Conservation (phyloP, 2,888 invertebrate species). For the Pristionchus entomophagus region DNA sequence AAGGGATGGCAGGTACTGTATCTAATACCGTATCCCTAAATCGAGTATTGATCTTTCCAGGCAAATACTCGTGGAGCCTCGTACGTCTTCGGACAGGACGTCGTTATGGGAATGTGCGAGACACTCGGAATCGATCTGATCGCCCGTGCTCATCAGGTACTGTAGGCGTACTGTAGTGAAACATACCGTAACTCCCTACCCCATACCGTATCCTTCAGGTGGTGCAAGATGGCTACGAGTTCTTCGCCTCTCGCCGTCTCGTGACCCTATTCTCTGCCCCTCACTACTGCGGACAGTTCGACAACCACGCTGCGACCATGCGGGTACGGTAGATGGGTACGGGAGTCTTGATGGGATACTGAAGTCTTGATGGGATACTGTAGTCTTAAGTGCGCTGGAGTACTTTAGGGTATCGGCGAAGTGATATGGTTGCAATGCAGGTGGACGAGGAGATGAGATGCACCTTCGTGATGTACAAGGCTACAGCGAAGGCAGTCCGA, state of each 20-base stretch:
- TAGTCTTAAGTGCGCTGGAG: too few species aligned
- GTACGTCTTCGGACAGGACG: slow-evolving; percentile 80
- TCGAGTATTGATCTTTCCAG: slow-evolving; percentile 45
- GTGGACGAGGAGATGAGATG: slow-evolving; percentile 67
- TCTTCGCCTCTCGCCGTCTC: slow-evolving; percentile 62
- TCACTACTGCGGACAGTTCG: slow-evolving; percentile 72
- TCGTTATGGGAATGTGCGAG: slow-evolving; percentile 79
- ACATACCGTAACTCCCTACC: background rate
- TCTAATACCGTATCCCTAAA: background rate
- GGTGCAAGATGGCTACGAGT: slow-evolving; percentile 68
- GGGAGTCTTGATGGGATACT: background rate
- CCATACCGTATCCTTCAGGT: slow-evolving; percentile 26
- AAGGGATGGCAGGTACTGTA: slow-evolving; percentile 58
- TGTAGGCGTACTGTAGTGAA: slow-evolving; percentile 34
- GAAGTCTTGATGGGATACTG: background rate
- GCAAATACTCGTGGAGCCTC: slow-evolving; percentile 79
- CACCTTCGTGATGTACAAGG: slow-evolving; percentile 68
- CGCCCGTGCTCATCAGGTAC: slow-evolving; percentile 75
- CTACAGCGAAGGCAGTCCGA: slow-evolving; percentile 55
- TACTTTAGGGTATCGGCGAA: too few species aligned
- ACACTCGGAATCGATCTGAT: slow-evolving; percentile 79
- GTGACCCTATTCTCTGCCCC: slow-evolving; percentile 65
- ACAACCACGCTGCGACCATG: slow-evolving; percentile 69
- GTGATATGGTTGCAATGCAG: too few species aligned
- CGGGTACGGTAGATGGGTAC: slow-evolving; percentile 52